Base-by-base conservation (phyloP, 1,140 invertebrate genomes). In the Armadillidium nasatum region DNA sequence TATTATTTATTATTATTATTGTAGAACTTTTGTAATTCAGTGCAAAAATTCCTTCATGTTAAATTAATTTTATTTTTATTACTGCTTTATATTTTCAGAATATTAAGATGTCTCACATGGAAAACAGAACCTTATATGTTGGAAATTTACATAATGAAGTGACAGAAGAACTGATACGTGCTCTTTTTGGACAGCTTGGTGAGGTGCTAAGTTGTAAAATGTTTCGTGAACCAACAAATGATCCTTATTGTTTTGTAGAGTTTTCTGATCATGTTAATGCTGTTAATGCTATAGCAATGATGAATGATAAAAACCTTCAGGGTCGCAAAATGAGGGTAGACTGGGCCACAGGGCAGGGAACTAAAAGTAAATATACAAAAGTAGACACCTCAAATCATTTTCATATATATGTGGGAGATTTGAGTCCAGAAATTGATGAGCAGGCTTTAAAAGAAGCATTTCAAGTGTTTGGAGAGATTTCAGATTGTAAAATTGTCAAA, bases 191-290 rank as follows among this genome's bases (percentile, higher is more conserved):
- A 75, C 86, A 87, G 81, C 87, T 88, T 73, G 88, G 88, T 78
- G 83, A 84, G 71, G 87, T 88, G 74, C 86, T 86, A 81, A 87
- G 87, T 78, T 88, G 88, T 79, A 89, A 89, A 85, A 88, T 89
- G 74, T 89, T 89, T 77, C 86, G 86, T 74, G 88, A 89, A 84
- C 77, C 78, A 46, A 80, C 94, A 81, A 96, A 95, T 85, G 96
- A 99, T 88, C 96, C 96, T 3, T 99, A 98, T 87, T 96, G 95
- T 74, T 99, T 99, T 86, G 92, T 99, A 74, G 96, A 99, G 87
- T 99, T 98, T 87, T 91, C 90, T 82, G 95, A 94, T 86, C 96
- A 98, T 85, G 89, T 91, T 84, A 91, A 93, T 82, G 97, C 97
- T 81, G 90, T 94, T 73, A 95, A 95, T 77, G 96, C 96, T 67